These are phyloP conservation scores for Elysia crispata DNA, from an alignment of 2,888 invertebrate genomes.

Conservation along the genomic window DNA sequence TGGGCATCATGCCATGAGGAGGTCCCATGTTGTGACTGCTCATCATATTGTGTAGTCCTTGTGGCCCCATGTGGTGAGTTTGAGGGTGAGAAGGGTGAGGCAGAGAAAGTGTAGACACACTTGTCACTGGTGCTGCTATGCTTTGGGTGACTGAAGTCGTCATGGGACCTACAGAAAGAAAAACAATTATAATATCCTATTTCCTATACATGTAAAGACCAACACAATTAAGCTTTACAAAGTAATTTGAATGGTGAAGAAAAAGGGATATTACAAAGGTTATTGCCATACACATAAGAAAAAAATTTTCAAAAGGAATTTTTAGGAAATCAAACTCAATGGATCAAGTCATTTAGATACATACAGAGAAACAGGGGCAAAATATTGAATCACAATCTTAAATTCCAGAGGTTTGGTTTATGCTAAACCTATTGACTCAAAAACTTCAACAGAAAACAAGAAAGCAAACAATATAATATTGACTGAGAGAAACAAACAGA, in stretches of 20 bases:
- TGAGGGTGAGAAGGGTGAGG: conserved; percentile 51
- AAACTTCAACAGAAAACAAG: no score
- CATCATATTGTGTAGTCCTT: conserved; percentile 45
- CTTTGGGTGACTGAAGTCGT: conserved; percentile 70
- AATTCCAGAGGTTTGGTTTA: no score
- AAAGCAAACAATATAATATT: no score
- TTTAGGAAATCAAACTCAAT: no score
- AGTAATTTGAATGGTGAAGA: neutral
- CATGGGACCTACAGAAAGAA: conserved; percentile 49
- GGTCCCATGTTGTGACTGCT: conserved; percentile 46
- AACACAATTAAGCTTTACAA: no score
- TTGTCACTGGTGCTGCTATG: conserved; percentile 70
- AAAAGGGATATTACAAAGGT: no score
- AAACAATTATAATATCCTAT: neutral
- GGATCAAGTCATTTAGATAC: no score
- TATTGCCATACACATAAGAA: neutral
- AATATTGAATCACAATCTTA: no score
- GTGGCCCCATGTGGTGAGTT: conserved; percentile 46
- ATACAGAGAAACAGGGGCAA: no score
- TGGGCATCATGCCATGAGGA: conserved; percentile 52
- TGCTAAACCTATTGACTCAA: no score
- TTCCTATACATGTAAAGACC: no score
- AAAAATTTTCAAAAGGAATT: neutral
- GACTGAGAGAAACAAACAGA: no score
- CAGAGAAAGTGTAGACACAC: conserved; percentile 59